A percentile compares a stretch with the other conserved stretches of the same genome.
These are phyloP conservation scores for Himalopsyche tibetana DNA, from an alignment of 2,888 invertebrate genomes.

Conservation along the genomic window DNA sequence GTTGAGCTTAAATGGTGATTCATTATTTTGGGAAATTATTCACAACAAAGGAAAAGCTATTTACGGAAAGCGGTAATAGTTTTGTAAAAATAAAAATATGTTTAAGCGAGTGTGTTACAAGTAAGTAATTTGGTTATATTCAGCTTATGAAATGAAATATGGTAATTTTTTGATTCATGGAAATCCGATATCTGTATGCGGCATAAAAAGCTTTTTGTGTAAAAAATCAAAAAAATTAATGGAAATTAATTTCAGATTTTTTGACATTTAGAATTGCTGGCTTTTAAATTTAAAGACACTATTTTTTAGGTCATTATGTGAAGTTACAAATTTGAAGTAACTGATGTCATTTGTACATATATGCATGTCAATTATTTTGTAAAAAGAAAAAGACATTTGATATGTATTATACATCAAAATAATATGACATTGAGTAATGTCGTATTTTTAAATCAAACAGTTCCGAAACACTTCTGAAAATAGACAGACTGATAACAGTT, in stretches of 20 bases:
- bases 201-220: not conserved
- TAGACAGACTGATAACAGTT: too few relatives aligned
- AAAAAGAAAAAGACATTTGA: too few relatives aligned
- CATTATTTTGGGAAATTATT: slow-evolving; percentile 5
- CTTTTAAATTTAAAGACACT: too few relatives aligned
- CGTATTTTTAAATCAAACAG: too few relatives aligned
- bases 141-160: slow-evolving; percentile 3
- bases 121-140: slow-evolving; percentile 12
- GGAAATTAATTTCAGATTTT: not conserved
- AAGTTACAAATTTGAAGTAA: too few relatives aligned
- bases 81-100: slow-evolving; percentile 18
- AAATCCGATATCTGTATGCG: slow-evolving; percentile 32
- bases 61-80: slow-evolving; percentile 6
- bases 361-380: too few relatives aligned
- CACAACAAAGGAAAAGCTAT: slow-evolving; percentile 8
- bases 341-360: too few relatives aligned
- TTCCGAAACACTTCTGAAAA: too few relatives aligned
- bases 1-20: not conserved
- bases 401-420: too few relatives aligned
- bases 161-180: slow-evolving; percentile 27
- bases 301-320: too few relatives aligned
- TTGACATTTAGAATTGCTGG: too few relatives aligned
- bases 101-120: not conserved
- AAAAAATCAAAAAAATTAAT: not conserved
- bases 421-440: too few relatives aligned